Evolutionary conservation across 2,888 invertebrate species (phyloP), one percentile per base, ranked within the genome.

Genomic region (Polia nebulosa): DNA sequence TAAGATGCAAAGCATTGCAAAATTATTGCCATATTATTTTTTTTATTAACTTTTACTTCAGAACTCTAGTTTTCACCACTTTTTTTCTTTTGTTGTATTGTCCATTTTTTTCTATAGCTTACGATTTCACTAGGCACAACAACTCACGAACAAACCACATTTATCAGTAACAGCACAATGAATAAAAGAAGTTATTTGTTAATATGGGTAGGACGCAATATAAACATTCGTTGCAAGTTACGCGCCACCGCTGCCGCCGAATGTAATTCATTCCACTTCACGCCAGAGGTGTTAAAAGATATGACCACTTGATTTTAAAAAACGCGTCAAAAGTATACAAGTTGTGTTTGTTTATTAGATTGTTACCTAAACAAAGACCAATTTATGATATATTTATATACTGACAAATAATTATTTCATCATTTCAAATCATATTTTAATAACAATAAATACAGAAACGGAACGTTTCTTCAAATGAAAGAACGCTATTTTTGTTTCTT

Each of bases 161-260:
- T n/a, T n/a, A 45, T 13, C 11, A 44, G 44, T 44, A 44, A n/a
- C 44, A 45, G 47, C n/a, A n/a, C n/a, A n/a, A n/a, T n/a, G n/a
- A n/a, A n/a, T n/a, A n/a, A n/a, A n/a, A n/a, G n/a, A n/a, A n/a
- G n/a, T n/a, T n/a, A n/a, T n/a, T n/a, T n/a, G n/a, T n/a, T n/a
- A n/a, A n/a, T n/a, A n/a, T n/a, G n/a, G n/a, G n/a, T n/a, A n/a
- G n/a, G n/a, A n/a, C n/a, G n/a, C n/a, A n/a, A n/a, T n/a, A n/a
- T n/a, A n/a, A n/a, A n/a, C n/a, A n/a, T n/a, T n/a, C n/a, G n/a
- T n/a, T n/a, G n/a, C n/a, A n/a, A n/a, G n/a, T n/a, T n/a, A n/a
- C n/a, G n/a, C n/a, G n/a, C n/a, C n/a, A n/a, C n/a, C n/a, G n/a
- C n/a, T n/a, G n/a, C n/a, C n/a, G n/a, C n/a, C n/a, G n/a, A n/a